These are phyloP conservation scores for Azorinus chamasolen DNA, from an alignment of 2,888 invertebrate genomes.

Conservation along the genomic window DNA sequence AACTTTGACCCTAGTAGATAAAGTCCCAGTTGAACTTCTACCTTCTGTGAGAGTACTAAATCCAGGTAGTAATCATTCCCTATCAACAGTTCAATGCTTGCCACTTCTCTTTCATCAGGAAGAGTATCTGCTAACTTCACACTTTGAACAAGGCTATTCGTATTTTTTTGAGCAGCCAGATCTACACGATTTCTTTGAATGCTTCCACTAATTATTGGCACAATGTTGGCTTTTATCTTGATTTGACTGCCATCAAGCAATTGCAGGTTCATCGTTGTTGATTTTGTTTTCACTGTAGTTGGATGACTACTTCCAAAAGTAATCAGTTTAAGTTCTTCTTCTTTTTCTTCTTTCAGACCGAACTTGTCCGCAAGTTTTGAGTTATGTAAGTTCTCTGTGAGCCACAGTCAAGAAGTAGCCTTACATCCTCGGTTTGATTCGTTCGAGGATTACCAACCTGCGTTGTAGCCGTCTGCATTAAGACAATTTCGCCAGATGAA, in stretches of 20 bases:
- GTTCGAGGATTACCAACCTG: neutral
- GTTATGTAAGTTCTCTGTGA: no score
- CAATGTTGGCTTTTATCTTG: conserved; percentile 29
- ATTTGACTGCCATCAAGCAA: conserved; percentile 16
- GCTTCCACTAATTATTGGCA: conserved; percentile 22
- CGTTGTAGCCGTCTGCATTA: conserved; percentile 27
- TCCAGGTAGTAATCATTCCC: no score
- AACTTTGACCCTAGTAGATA: conserved; percentile 15
- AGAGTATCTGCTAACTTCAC: conserved; percentile 23
- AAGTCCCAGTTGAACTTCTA: conserved; percentile 21
- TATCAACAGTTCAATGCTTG: conserved; percentile 4
- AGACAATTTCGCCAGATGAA: conserved; percentile 1
- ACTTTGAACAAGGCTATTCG: conserved; percentile 11
- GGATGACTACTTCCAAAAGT: conserved; percentile 31
- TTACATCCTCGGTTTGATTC: neutral
- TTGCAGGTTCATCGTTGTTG: conserved; percentile 16
- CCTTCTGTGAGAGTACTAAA: no score
- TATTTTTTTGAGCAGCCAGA: neutral
- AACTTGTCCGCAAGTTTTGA: no score
- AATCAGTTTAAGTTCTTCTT: conserved; percentile 24
- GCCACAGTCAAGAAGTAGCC: conserved; percentile 22
- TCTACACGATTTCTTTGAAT: conserved; percentile 25
- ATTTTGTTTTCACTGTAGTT: conserved; percentile 20
- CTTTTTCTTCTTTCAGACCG: conserved; percentile 2
- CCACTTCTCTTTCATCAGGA: conserved; percentile 2